phyloP scores from a whole-genome alignment of 53 echinoderm and acorn worm species.

The Luidia sarsii region DNA sequence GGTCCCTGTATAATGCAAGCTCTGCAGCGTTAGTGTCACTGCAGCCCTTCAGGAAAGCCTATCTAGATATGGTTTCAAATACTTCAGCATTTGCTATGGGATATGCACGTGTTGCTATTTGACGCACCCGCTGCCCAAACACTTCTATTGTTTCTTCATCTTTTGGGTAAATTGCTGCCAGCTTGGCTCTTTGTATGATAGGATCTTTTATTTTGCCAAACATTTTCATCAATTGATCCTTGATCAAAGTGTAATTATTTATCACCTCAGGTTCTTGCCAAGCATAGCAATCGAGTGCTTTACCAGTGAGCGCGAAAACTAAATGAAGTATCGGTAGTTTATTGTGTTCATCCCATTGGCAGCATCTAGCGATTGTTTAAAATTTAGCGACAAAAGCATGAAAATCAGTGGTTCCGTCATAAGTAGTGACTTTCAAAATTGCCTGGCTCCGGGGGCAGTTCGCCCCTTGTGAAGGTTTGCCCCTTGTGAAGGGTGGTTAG shows the following conservation, averaged over 20 bases:
- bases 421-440: background rate
- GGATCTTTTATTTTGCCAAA: slow-evolving; percentile 37
- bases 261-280: slow-evolving; percentile 1
- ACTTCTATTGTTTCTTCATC: background rate
- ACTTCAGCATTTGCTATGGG: slow-evolving; percentile 6
- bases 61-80: slow-evolving; percentile 25
- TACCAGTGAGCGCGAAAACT: background rate
- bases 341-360: slow-evolving; percentile 2
- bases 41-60: background rate
- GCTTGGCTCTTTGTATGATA: slow-evolving; percentile 13
- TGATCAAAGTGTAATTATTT: background rate
- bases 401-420: slow-evolving; percentile 5
- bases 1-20: background rate
- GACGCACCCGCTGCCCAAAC: slow-evolving; percentile 26
- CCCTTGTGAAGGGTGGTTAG: background rate
- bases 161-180: background rate
- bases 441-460: slow-evolving; percentile 1
- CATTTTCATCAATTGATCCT: slow-evolving; percentile 21
- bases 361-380: background rate
- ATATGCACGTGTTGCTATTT: background rate
- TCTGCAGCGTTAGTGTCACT: background rate
- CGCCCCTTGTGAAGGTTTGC: background rate
- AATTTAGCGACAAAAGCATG: background rate
- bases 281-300: background rate
- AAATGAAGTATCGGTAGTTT: background rate